Evolutionary conservation across 2,113 vertebrate genomes (phyloP), one percentile per base, ranked within the genome.

Genomic region (Semicossyphus pulcher): DNA sequence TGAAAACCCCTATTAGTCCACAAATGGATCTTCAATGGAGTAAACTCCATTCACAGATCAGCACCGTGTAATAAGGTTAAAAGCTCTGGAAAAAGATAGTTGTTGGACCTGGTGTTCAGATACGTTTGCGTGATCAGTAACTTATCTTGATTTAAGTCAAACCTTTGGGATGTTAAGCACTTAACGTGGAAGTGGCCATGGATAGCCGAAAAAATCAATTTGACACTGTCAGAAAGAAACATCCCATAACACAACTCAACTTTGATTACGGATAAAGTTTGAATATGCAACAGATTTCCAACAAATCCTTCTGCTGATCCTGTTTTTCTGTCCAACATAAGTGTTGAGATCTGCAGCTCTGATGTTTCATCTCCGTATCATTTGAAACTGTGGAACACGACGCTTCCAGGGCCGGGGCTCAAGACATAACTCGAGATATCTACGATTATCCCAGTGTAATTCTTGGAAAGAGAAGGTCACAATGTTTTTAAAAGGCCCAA

Each of bases 391-490:
- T 20, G 11, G 53, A 74, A 71, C 21, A 45, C 18, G 9, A 63
- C 29, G n/a, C 66, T 60, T 65, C 4, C 47, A 61, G 10, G 36
- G 34, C 64, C 10, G n/a, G 1, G 14, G 36, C 67, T 73, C 56
- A 76, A 71, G 21, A 52, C 59, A 69, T 23, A 66, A 71, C 47
- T 68, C 59, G 29, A 71, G 25, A 65, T 66, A 71, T 85, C 60
- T 12, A 4, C 45, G 60, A 80, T 78, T 70, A 85, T 86, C 81
- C 74, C 54, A 58, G 72, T 74, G 52, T 77, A 42, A 81, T 63
- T 70, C 14, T 63, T 69, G 72, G 63, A 80, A 78, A 67, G 21
- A 65, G 36, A 64, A 42, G 63, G 67, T 72, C 51, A 72, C 62
- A 34, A 11, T 72, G 67, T 77, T 64, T 58, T 74, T n/a, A n/a